Percentiles rank a stretch among this genome's conserved stretches.
Evolutionary conservation across 2,113 vertebrate species (phyloP).

Genomic region (Ctenomys sociabilis): DNA sequence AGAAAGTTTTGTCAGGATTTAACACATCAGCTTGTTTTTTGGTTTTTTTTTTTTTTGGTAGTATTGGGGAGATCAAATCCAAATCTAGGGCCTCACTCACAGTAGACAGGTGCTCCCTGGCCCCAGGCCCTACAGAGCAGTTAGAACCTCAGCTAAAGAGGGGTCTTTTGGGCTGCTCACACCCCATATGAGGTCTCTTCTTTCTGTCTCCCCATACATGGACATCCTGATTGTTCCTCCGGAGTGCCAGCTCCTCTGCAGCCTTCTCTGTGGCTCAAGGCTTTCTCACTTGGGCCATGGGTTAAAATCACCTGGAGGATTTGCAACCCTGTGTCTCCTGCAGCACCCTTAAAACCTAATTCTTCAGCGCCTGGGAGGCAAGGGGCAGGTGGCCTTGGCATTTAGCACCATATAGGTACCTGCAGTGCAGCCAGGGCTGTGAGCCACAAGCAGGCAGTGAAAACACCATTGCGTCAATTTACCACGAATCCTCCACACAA

Average conservation of each 20-base stretch:
- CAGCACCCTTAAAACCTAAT: neutral
- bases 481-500: neutral
- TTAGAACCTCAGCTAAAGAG: neutral
- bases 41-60: no score
- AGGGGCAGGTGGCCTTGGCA: fast-evolving
- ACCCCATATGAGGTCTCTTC: neutral
- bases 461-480: neutral
- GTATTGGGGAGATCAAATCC: no score
- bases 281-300: fast-evolving
- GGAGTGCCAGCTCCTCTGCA: neutral
- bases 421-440: neutral
- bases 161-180: neutral
- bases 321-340: no score
- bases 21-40: neutral
- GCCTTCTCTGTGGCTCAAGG: neutral
- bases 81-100: no score
- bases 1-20: neutral
- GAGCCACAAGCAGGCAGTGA: neutral
- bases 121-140: neutral
- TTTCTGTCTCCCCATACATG: neutral
- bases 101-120: neutral
- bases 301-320: neutral
- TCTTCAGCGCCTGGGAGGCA: neutral
- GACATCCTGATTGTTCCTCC: fast-evolving
- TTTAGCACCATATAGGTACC: neutral